These are phyloP conservation scores for Pseudeuparius sepicola DNA, from an alignment of 2,888 invertebrate genomes.

Conservation along the genomic window DNA sequence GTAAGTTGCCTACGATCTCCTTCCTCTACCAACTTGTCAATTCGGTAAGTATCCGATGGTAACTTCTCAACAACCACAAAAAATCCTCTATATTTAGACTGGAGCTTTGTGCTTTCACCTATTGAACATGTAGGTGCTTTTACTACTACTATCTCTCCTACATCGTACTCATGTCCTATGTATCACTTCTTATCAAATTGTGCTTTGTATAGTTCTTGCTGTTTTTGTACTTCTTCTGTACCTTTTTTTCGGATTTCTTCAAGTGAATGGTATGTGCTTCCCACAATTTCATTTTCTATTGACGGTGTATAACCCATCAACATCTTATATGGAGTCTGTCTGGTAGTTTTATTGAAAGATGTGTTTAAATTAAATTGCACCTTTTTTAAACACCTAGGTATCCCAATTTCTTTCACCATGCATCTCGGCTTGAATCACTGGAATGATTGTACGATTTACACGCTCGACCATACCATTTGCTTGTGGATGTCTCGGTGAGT, in stretches of 20 bases:
- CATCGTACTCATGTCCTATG: neutral
- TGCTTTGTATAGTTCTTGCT: slow-evolving; percentile 3
- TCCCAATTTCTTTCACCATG: slow-evolving; percentile 13
- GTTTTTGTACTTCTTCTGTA: slow-evolving; percentile 1
- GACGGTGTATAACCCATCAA: slow-evolving; percentile 16
- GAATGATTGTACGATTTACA: no score
- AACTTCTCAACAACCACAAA: neutral
- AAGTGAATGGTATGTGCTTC: no score
- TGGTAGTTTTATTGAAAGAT: slow-evolving; percentile 19
- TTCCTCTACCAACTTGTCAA: slow-evolving; percentile 1
- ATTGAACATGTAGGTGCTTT: neutral
- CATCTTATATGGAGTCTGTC: slow-evolving; percentile 20
- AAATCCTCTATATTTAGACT: slow-evolving; percentile 2
- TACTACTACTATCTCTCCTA: slow-evolving; percentile 1
- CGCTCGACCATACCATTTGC: slow-evolving; percentile 22
- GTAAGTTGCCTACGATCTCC: no score
- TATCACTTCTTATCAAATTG: slow-evolving; percentile 2
- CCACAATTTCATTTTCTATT: neutral
- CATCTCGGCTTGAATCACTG: slow-evolving; percentile 11
- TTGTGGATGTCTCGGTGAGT: slow-evolving; percentile 20
- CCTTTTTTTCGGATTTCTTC: neutral
- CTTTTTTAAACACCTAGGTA: slow-evolving; percentile 12
- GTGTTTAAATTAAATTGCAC: slow-evolving; percentile 21
- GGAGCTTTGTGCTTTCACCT: neutral
- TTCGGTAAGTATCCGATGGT: neutral